Evolutionary conservation across 2,113 vertebrate species (phyloP).

Genomic region (Malaclemys terrapin): DNA sequence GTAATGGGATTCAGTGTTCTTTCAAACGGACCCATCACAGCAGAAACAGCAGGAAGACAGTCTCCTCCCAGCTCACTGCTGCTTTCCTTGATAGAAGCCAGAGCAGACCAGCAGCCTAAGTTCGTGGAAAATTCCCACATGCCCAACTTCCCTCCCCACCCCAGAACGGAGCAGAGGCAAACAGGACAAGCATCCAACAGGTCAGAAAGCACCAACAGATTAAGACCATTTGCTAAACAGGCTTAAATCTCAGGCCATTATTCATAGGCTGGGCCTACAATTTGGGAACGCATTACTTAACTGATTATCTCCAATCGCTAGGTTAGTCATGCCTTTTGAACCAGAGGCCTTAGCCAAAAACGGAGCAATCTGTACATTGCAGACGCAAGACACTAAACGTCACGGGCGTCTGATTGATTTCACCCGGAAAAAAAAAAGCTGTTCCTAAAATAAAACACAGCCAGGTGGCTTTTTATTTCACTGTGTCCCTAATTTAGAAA

Average conservation of each 20-base stretch:
- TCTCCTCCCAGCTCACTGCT: background rate
- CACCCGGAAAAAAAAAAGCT: background rate
- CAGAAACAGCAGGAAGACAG: background rate
- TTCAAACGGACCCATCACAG: background rate
- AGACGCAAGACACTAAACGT: background rate
- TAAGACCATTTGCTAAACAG: slow-evolving; percentile 36
- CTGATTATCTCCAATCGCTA: slow-evolving; percentile 31
- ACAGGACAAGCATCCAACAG: slow-evolving; percentile 51
- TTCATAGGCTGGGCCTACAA: slow-evolving; percentile 28
- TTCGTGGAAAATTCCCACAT: background rate
- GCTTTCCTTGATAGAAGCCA: background rate
- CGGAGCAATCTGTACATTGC: background rate
- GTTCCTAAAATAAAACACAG: background rate
- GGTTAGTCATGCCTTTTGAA: background rate
- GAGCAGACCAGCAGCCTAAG: background rate
- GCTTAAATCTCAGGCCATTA: slow-evolving; percentile 21
- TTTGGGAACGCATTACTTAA: slow-evolving; percentile 53
- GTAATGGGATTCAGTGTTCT: slow-evolving; percentile 45
- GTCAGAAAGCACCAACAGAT: slow-evolving; percentile 48
- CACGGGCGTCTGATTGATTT: background rate
- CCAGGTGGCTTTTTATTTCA: background rate
- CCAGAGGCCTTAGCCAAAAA: background rate
- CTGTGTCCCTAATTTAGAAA: background rate
- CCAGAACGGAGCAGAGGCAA: slow-evolving; percentile 50
- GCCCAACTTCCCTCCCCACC: slow-evolving; percentile 17